Base-by-base conservation (phyloP, 2,888 invertebrate genomes). In the Stenurella melanura region DNA sequence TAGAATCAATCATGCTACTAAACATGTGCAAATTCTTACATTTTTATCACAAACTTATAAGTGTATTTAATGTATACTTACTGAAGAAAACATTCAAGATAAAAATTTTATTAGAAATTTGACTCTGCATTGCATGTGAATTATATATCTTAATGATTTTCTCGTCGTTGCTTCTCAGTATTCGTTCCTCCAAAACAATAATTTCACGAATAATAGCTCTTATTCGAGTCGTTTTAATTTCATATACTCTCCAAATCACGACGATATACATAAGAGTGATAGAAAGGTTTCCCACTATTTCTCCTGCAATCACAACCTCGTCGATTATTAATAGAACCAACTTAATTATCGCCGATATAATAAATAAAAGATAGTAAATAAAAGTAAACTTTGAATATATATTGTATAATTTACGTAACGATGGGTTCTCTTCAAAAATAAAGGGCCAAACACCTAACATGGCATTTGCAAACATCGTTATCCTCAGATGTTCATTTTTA, bases 231-330 rank as follows among this genome's bases (percentile, higher is more conserved):
- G 71, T 61, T 72, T 77, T 82, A 34, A 82, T 78, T 9, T 76
- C 78, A 6, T 75, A 56, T 11, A 80, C 82, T 70, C 82, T 81
- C 50, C 72, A 50, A 12, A 82, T 66, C 5, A 81, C 80, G n/a
- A 81, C 74, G 0, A 76, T 75, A 58, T 81, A 80, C 12, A 82
- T 66, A 3, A 82, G 73, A 5, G 82, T 82, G 18, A 82, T 82
- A 56, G 80, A 80, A 38, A 83, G 66, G 60, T 82, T 82, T 9
- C 72, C 68, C 19, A 79, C 78, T 54, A 83, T 74, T 42, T 81
- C 82, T 34, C 75, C 75, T 12, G 77, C 50, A 56, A 64, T 21
- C 9, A 75, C 54, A 17, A 67, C 75, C 0, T 71, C 70, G 17
- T 72, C 76, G 18, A 57, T 17, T 12, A 78, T 34, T 9, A 80